These are phyloP conservation scores for Branchipolynoe longqiensis DNA, from an alignment of 2,888 invertebrate species.

Conservation along the genomic window DNA sequence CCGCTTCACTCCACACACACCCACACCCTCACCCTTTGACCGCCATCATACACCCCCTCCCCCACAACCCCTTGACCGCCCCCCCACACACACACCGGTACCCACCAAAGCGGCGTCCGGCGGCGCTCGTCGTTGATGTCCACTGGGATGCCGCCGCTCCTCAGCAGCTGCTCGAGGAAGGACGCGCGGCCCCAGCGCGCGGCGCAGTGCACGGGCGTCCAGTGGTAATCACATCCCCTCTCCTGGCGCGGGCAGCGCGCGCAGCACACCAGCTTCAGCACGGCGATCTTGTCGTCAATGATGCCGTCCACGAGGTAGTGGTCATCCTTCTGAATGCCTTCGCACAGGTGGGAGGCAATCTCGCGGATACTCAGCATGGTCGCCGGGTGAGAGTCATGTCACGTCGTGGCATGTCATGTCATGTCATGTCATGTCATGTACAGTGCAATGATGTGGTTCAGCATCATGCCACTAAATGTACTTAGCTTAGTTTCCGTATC, in stretches of 20 bases:
- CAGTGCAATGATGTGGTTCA: no score
- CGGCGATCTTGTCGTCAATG: constrained; percentile 57
- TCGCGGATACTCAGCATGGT: constrained; percentile 59
- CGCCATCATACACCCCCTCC: background rate
- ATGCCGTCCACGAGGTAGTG: constrained; percentile 51
- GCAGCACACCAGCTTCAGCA: constrained; percentile 51
- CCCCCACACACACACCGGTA: no score
- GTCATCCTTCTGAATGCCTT: constrained; percentile 53
- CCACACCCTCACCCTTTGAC: no score
- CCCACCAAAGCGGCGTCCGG: constrained; percentile 56
- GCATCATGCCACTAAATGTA: no score
- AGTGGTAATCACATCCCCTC: constrained; percentile 39
- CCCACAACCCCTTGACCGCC: background rate
- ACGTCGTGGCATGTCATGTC: no score
- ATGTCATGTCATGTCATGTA: no score
- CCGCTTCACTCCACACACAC: no score
- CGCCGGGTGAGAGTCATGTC: no score
- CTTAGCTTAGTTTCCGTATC: no score
- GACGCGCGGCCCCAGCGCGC: constrained; percentile 22
- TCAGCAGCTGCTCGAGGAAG: constrained; percentile 31
- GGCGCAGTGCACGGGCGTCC: constrained; percentile 59
- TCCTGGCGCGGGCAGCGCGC: constrained; percentile 52
- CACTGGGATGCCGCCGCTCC: constrained; percentile 34
- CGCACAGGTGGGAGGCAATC: constrained; percentile 57
- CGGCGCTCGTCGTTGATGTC: constrained; percentile 54